Evolutionary conservation across 2,888 invertebrate genomes (phyloP), one percentile per base, ranked within the genome.

Genomic region (Beris chalybata): DNA sequence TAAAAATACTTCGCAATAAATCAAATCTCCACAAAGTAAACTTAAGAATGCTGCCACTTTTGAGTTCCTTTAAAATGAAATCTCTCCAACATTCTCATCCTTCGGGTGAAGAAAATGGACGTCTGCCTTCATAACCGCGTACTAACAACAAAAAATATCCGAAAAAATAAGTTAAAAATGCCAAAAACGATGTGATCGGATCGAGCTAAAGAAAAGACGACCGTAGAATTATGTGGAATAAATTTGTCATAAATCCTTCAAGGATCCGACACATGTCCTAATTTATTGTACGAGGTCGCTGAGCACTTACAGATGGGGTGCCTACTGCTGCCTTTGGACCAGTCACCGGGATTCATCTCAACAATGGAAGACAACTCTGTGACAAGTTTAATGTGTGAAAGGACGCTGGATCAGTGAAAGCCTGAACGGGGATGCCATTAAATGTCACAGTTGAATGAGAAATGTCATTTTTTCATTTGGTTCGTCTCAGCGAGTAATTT

Each of bases 181-280:
- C 58, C 58, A 59, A 48, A 59, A 43, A 56, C 22, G 15, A 56
- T 56, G 56, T 56, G 56, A 56, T 56, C 56, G 56, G 43, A 43
- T 43, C 4, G 55, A 32, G 56, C 11, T 38, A 56, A 55, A n/a
- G 57, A 58, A 47, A 22, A 58, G 44, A 58, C 45, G 45, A 58
- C 48, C 38, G 38, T 29, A 38, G 32, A 61, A 61, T 61, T 61
- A 61, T 61, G 52, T 52, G 68, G 71, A 71, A 71, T 71, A 71
- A 71, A 70, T 70, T 71, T 70, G 69, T 71, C 70, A 71, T 71
- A 71, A 71, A 71, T 71, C 71, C 70, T 70, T 71, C 71, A 71
- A 58, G 65, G 52, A 66, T 68, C 68, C 66, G 70, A 70, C 71
- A 71, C 65, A 70, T 70, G 70, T 71, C 70, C 68, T 68, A 70